These are phyloP conservation scores for Nerophis ophidion DNA, from an alignment of 2,113 vertebrate species.

Conservation along the genomic window DNA sequence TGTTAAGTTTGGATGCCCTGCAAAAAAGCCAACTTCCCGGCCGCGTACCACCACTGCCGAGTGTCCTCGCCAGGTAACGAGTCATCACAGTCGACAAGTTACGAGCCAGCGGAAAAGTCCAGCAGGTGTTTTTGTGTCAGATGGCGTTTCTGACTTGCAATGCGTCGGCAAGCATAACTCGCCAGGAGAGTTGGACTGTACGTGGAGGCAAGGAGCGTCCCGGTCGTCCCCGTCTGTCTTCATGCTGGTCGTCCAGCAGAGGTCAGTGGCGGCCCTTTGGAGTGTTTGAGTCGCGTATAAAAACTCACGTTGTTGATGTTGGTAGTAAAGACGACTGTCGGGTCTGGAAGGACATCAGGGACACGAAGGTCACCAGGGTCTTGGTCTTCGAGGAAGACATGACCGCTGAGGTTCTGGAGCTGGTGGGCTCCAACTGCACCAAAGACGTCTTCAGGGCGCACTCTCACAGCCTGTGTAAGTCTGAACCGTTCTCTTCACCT, in stretches of 20 bases:
- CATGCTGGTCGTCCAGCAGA: neutral
- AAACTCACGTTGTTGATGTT: no score
- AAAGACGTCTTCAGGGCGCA: neutral
- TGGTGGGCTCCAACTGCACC: neutral
- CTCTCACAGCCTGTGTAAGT: neutral
- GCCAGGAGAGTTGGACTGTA: neutral
- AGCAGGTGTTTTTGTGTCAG: neutral
- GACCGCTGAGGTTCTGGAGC: conserved; percentile 1
- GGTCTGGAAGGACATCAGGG: neutral
- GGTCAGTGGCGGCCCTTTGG: neutral
- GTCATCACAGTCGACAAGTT: no score
- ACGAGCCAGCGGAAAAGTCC: neutral
- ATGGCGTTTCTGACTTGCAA: neutral
- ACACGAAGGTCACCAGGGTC: neutral
- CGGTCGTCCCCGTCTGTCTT: neutral
- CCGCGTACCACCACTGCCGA: neutral
- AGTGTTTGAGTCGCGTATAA: neutral
- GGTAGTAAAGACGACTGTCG: neutral
- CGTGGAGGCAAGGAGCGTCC: neutral
- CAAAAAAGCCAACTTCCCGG: neutral
- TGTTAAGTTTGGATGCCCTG: neutral
- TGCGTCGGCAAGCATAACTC: neutral
- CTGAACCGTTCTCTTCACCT: no score
- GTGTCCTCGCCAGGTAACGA: neutral
- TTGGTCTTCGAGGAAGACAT: neutral